phyloP scores from a whole-genome alignment of 2,113 vertebrate species.

The Hemiscyllium ocellatum region DNA sequence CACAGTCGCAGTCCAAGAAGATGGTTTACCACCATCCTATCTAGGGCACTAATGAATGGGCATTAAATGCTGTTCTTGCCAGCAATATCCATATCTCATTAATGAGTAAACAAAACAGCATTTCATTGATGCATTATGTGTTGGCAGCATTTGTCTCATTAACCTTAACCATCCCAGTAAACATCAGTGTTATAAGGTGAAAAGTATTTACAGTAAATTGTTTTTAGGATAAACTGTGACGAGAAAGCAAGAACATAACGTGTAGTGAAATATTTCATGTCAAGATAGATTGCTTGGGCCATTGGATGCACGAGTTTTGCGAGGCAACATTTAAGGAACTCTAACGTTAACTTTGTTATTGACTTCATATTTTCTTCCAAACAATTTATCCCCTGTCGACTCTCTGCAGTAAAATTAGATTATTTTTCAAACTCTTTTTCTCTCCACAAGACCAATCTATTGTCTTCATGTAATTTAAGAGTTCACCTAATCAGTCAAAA shows the following conservation, averaged over 20 bases:
- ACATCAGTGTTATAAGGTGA: neutral
- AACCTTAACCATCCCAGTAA: neutral
- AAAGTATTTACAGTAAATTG: neutral
- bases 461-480: neutral
- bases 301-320: neutral
- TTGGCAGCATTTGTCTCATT: neutral
- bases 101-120: too few relatives aligned
- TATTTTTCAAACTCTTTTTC: neutral
- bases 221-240: neutral
- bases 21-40: too few relatives aligned
- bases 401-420: neutral
- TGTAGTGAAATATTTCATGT: neutral
- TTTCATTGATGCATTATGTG: neutral
- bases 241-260: neutral
- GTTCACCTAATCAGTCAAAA: neutral
- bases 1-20: too few relatives aligned
- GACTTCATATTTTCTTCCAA: neutral
- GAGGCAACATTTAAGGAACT: neutral
- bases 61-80: too few relatives aligned
- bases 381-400: neutral
- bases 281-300: neutral
- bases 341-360: neutral
- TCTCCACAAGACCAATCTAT: neutral
- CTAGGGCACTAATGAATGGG: too few relatives aligned
- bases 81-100: neutral